Evolutionary conservation across 2,113 vertebrate genomes (phyloP).

Genomic region (Egretta garzetta): DNA sequence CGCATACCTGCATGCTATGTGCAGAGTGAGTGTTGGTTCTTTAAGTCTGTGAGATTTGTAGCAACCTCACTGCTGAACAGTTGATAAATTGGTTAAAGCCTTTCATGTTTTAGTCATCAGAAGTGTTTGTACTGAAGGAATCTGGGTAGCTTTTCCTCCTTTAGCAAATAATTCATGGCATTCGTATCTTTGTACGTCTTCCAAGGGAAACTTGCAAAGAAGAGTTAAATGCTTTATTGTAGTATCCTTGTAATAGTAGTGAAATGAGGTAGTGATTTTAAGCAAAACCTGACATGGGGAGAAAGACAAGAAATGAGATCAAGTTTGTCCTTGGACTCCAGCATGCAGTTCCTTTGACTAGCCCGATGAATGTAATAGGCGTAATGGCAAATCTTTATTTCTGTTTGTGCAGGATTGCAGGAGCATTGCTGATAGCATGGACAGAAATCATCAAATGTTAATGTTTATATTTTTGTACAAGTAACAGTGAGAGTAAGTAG

Average conservation of each 20-base stretch:
- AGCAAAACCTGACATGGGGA: neutral
- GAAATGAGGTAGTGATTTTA: neutral
- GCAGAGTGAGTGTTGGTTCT: neutral
- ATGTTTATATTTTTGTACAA: neutral
- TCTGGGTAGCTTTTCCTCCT: neutral
- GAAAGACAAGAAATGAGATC: neutral
- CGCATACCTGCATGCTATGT: neutral
- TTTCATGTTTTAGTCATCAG: neutral
- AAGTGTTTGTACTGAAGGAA: neutral
- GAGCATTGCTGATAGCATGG: neutral
- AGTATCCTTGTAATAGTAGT: neutral
- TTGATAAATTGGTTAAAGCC: neutral
- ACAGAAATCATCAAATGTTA: neutral
- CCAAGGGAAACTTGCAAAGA: neutral
- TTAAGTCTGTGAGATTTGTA: neutral
- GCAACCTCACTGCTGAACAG: neutral
- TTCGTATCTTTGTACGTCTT: neutral
- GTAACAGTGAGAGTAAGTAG: constrained; percentile 3
- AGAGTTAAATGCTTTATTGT: neutral
- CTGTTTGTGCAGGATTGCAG: neutral
- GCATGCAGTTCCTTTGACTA: neutral
- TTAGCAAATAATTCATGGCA: neutral
- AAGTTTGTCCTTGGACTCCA: neutral
- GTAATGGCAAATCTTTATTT: neutral
- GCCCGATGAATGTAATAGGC: neutral